Base-by-base conservation (phyloP, 2,113 vertebrate species). In the Girardinichthys multiradiatus region DNA sequence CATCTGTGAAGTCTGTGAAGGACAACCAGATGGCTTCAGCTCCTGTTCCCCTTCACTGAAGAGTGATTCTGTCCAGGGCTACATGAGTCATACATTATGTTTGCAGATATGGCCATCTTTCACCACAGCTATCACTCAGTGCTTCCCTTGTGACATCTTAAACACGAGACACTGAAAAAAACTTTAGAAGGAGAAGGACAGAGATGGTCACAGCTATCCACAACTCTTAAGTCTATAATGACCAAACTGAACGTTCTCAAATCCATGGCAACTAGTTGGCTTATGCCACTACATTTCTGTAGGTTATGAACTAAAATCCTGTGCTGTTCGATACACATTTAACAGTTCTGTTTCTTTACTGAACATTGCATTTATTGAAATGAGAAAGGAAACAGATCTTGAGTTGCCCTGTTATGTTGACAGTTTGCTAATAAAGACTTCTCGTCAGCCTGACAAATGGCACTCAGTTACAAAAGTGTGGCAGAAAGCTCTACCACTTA, bases 1-100 rank as follows among this genome's bases (percentile, higher is more conserved):
- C 48, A 72, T 77, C 72, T 78, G 57, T 31, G 59, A n/a, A 30
- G 17, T 57, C 3, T 27, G 65, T 71, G 54, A 72, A 60, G 62
- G 68, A 70, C 60, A 54, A 35, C 70, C 29, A 57, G 26, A 81
- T 29, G 26, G 48, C 62, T 72, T 65, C 57, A 64, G 75, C 29
- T 13, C n/a, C 21, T 63, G 57, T 39, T 59, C 21, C 30, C 4
- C 42, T 35, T 24, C 66, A 9, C 39, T 59, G 21, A 57, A 65
- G 29, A 26, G 29, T 54, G 7, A n/a, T 17, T 67, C 39, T 68
- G 64, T 75, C 69, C 57, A 66, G 17, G 26, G 24, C 63, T 27
- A 54, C 63, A 64, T 19, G 10, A 29, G 12, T 62, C 48, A n/a
- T 24, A 54, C 48, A 27, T 21, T 62, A 9, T 62, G 60, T 74